phyloP scores from a whole-genome alignment of 2,888 invertebrate genomes.

The Apotomis turbidana region DNA sequence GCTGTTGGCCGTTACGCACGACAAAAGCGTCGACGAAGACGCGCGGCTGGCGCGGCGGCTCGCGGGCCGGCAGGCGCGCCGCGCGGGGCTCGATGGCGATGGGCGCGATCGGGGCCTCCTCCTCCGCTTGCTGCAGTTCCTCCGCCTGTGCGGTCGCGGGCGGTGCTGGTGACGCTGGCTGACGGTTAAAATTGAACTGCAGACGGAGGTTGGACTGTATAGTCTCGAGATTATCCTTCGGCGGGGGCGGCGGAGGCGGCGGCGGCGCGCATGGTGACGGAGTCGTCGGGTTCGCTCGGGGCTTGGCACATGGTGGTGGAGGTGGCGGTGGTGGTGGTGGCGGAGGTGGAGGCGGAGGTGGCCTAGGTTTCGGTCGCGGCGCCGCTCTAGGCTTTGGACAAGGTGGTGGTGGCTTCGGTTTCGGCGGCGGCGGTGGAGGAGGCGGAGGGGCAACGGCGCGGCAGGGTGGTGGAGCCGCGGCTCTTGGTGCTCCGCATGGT shows the following conservation, averaged over 20 bases:
- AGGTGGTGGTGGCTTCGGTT: constrained; percentile 52
- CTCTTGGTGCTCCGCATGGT: constrained; percentile 49
- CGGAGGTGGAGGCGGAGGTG: constrained; percentile 53
- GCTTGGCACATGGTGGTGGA: constrained; percentile 65
- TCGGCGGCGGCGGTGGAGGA: constrained; percentile 49
- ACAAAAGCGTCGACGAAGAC: constrained; percentile 79
- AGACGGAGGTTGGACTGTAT: constrained; percentile 73
- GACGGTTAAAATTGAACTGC: constrained; percentile 73
- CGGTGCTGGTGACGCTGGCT: constrained; percentile 55
- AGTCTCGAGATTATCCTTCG: constrained; percentile 53
- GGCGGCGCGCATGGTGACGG: constrained; percentile 63
- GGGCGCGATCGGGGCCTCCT: constrained; percentile 55
- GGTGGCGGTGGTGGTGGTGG: constrained; percentile 64
- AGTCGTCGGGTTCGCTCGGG: constrained; percentile 70
- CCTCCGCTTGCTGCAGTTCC: constrained; percentile 50
- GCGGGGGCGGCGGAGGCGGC: constrained; percentile 59
- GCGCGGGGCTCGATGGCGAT: constrained; percentile 71
- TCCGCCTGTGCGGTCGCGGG: constrained; percentile 52
- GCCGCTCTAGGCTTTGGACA: constrained; percentile 48
- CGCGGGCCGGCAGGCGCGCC: constrained; percentile 64
- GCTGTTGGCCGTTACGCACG: constrained; percentile 72
- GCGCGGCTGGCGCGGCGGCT: constrained; percentile 64
- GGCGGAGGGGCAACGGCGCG: constrained; percentile 44
- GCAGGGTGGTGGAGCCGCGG: constrained; percentile 51
- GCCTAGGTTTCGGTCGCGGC: constrained; percentile 53